Percentiles rank a stretch among this genome's conserved stretches.
Conservation (phyloP, 2,888 invertebrate genomes). For the Molorchus minor region DNA sequence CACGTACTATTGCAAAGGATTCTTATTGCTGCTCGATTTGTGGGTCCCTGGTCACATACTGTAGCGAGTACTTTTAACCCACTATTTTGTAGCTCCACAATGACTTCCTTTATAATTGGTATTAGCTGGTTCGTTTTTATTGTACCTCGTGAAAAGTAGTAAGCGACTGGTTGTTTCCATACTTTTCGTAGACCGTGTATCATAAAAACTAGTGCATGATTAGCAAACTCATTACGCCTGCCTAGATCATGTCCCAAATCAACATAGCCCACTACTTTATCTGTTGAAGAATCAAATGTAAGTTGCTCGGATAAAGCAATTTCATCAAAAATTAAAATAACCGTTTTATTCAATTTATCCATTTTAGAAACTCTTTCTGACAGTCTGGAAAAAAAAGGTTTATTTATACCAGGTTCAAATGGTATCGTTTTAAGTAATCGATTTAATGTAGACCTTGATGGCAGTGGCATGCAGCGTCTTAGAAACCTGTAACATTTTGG, state of each 20-base stretch:
- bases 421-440: constrained; percentile 25
- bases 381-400: constrained; percentile 3
- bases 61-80: neutral
- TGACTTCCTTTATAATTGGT: neutral
- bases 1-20: neutral
- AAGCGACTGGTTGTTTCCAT: constrained; percentile 29
- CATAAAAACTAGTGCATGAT: constrained; percentile 27
- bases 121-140: neutral
- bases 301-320: neutral
- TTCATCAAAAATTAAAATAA: neutral
- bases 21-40: neutral
- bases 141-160: neutral
- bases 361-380: neutral
- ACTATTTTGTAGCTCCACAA: neutral
- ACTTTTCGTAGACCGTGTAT: constrained; percentile 13
- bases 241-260: neutral
- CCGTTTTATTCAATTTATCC: neutral
- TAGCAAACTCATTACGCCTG: neutral
- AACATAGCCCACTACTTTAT: neutral
- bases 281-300: neutral
- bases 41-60: neutral
- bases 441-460: constrained; percentile 27
- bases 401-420: constrained; percentile 24
- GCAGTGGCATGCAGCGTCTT: constrained; percentile 10
- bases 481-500: constrained; percentile 27